Base-by-base conservation (phyloP, 2,888 invertebrate genomes). In the Cosmorhoe ocellata region DNA sequence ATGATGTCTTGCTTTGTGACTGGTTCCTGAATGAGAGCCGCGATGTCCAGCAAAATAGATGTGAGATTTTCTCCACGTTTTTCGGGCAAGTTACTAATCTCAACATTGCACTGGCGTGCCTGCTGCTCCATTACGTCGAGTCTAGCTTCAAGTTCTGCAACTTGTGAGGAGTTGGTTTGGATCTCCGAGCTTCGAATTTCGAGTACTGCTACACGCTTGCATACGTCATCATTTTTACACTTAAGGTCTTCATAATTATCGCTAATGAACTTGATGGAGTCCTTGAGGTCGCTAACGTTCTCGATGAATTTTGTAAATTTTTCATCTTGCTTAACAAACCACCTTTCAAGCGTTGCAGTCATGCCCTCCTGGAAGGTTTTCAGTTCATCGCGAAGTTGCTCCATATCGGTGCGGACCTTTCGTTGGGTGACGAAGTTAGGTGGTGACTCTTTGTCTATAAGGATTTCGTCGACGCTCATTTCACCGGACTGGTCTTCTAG, bases 361-460 rank as follows among this genome's bases (percentile, higher is more conserved):
- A 37, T 37, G 37, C 32, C 11, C 3, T 7, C 12, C 8, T 32
- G 36, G 1, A 11, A 18, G 24, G 24, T 5, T 3, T 8, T 22
- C 10, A 24, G 26, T 12, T 37, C 32, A 13, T 11, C 13, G 12
- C 37, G 26, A 26, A 37, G 26, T 11, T 37, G 8, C 8, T 37
- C 11, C 10, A 37, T 24, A 4, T 37, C 37, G 22, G 24, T 24
- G 12, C 1, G 3, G 1, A 1, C 24, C 26, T 26, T 26, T 1
- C 37, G 37, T 3, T 26, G 11, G 7, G 37, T 37, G 6, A 37
- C 37, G 37, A 10, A 26, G 2, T 26, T 18, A 8, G 37, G 26
- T n/a, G 37, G 37, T 1, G 37, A 37, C 22, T 24, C 37, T 26
- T 24, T 37, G 11, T 37, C 37, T 24, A 37, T 24, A 37, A 37